A percentile compares a stretch with the other conserved stretches of the same genome.
phyloP scores from a whole-genome alignment of 2,797 vertebrate genomes.

The Pempheris klunzingeri region DNA sequence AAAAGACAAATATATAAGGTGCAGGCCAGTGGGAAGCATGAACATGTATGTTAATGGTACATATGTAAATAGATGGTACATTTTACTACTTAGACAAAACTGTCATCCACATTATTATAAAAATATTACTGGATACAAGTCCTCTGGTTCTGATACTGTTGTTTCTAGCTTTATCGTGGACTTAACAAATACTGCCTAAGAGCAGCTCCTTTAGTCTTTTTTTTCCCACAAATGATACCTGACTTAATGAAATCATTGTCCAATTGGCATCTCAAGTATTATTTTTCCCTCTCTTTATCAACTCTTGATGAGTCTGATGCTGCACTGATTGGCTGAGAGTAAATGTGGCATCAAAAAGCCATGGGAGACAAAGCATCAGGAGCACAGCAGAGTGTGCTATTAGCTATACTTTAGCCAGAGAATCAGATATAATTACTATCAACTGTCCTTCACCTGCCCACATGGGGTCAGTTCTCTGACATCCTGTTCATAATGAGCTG shows the following conservation, averaged over 20 bases:
- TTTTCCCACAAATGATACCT: constrained; percentile 2
- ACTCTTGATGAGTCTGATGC: constrained; percentile 20
- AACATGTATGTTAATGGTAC: background rate
- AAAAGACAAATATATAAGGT: background rate
- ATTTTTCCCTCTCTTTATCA: constrained; percentile 15
- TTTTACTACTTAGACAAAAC: background rate
- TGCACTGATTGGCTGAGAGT: constrained; percentile 45
- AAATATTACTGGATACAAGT: background rate
- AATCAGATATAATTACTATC: constrained; percentile 70
- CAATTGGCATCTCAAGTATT: constrained; percentile 30
- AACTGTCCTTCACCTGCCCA: constrained; percentile 67
- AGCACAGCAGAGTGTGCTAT: constrained; percentile 54
- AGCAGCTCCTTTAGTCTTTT: background rate
- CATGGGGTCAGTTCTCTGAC: constrained; percentile 65
- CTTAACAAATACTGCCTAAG: too few relatives aligned
- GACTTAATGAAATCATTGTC: constrained; percentile 16
- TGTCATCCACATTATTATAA: background rate
- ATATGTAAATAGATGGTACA: background rate
- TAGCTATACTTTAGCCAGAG: constrained; percentile 50
- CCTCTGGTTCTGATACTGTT: background rate
- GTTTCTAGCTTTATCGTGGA: too few relatives aligned
- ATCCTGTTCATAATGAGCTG: constrained; percentile 61
- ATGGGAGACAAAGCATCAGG: constrained; percentile 36
- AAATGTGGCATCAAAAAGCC: constrained; percentile 35
- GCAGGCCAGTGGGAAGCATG: background rate